Evolutionary conservation across 1,140 invertebrate species (phyloP).

Genomic region (Augochlora pura): DNA sequence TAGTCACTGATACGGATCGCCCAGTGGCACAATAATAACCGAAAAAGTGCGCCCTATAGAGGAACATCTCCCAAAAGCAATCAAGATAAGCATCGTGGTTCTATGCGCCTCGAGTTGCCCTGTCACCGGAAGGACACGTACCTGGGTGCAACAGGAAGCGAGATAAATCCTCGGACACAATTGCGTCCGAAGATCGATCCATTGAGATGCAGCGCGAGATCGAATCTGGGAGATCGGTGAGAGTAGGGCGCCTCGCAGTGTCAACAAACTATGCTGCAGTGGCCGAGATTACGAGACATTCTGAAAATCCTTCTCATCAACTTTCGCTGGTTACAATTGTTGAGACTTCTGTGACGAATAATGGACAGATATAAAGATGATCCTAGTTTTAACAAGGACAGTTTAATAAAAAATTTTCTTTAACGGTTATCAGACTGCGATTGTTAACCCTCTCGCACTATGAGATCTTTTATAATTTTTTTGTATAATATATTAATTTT

Average conservation of each 20-base stretch:
- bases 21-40: not conserved
- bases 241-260: not conserved
- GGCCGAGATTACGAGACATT: too few relatives aligned
- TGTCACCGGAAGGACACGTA: conserved; percentile 56
- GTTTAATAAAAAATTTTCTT: too few relatives aligned
- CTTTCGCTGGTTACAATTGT: too few relatives aligned
- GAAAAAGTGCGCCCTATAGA: not conserved
- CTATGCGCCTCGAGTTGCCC: conserved; percentile 13
- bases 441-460: too few relatives aligned
- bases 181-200: conserved; percentile 12
- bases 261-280: too few relatives aligned
- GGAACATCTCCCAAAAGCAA: not conserved
- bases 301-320: too few relatives aligned
- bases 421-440: too few relatives aligned
- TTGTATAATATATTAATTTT: too few relatives aligned
- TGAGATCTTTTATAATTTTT: too few relatives aligned
- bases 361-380: too few relatives aligned
- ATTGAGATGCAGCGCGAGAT: conserved; percentile 38
- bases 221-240: conserved; percentile 32
- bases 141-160: conserved; percentile 59
- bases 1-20: not conserved
- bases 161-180: conserved; percentile 60
- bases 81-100: not conserved
- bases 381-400: too few relatives aligned
- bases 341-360: too few relatives aligned